Evolutionary conservation across 2,888 invertebrate genomes (phyloP), one percentile per base, ranked within the genome.

Genomic region (Malthinus flaveolus): DNA sequence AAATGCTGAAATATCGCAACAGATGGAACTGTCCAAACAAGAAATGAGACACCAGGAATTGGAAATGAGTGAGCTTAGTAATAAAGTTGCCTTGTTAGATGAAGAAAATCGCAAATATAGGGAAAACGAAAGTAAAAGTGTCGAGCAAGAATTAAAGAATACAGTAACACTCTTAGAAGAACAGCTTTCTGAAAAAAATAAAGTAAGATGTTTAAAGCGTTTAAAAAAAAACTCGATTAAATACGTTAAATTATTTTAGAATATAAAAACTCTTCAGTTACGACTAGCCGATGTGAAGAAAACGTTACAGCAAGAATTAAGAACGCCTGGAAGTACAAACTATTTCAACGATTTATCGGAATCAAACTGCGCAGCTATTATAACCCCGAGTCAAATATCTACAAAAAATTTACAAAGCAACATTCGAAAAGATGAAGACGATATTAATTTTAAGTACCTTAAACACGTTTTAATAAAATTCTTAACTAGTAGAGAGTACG

Each of bases 391-490:
- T 79, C 81, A 81, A 67, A 79, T 78, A 6, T 80, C 80, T 53
- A 80, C 81, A 1, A 76, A 79, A 65, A 74, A 76, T 70, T 75
- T 79, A 64, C 78, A 76, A 42, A 72, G 73, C 47, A 74, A 68
- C 39, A 78, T 75, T 49, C 68, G 68, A 46, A 72, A 75, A 51
- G 78, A 78, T 62, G 83, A 82, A 68, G 85, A 88, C 59, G 89
- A 91, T 71, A 86, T 91, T 46, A 92, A 90, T 79, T 90, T 91
- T 73, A 86, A 87, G 75, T 96, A 96, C 77, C 82, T 96, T 56
- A 95, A 95, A 74, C 95, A 96, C 80, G 96, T 96, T 63, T 87
- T 96, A 62, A 88, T 96, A 2, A 93, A 95, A 75, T 96, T 96
- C 79, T 84, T 96, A 71, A 95, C 95, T 0, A 89, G 92, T 74